phyloP scores from a whole-genome alignment of 2,888 invertebrate species.

The Actias luna region DNA sequence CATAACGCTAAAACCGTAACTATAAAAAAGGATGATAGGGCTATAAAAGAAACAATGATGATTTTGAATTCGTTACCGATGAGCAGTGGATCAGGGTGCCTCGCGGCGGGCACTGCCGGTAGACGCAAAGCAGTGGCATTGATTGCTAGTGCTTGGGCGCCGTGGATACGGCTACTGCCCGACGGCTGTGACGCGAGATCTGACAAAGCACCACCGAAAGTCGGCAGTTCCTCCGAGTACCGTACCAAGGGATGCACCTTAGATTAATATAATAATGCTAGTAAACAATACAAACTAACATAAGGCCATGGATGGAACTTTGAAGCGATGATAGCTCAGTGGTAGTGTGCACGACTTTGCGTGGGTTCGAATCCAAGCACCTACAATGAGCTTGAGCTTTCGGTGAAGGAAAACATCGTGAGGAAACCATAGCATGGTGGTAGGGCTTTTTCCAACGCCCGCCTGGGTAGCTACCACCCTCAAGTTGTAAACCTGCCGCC shows the following conservation, averaged over 20 bases:
- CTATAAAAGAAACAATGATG: neutral
- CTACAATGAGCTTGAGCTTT: no score
- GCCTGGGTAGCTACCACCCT: no score
- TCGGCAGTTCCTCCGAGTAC: constrained; percentile 51
- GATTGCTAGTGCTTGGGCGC: constrained; percentile 52
- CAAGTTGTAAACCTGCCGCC: no score
- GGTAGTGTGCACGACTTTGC: no score
- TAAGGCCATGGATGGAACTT: no score
- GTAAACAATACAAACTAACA: no score
- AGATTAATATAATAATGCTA: neutral
- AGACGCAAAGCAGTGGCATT: constrained; percentile 63
- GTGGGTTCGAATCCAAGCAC: no score
- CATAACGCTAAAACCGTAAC: no score
- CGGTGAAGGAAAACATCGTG: no score
- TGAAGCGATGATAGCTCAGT: no score
- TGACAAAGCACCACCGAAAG: constrained; percentile 25
- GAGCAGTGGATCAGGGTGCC: constrained; percentile 49
- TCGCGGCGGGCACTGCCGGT: constrained; percentile 51
- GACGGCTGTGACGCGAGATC: constrained; percentile 38
- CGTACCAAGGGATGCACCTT: constrained; percentile 63
- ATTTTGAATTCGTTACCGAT: constrained; percentile 38
- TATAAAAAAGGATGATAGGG: neutral
- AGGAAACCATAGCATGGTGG: no score
- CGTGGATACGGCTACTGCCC: constrained; percentile 36
- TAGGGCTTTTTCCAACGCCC: no score